Conservation (phyloP, 2,797 vertebrate species). For the Leptoclinus maculatus region DNA sequence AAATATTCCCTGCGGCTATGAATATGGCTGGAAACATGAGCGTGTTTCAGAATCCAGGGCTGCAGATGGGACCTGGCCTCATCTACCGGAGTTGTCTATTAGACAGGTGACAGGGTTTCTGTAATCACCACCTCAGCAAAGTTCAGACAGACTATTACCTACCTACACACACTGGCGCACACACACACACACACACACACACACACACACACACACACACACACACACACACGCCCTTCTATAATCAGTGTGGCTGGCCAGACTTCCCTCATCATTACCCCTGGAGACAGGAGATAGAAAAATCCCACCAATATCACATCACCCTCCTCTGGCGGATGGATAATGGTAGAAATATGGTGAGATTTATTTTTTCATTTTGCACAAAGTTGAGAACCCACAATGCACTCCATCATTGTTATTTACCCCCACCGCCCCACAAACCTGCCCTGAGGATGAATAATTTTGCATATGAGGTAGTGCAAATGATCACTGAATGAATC, state of each 20-base stretch:
- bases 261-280: conserved; percentile 75
- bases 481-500: conserved; percentile 70
- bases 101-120: conserved; percentile 65
- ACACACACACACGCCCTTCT: conserved; percentile 40
- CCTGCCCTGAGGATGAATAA: conserved; percentile 62
- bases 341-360: conserved; percentile 50
- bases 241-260: conserved; percentile 68
- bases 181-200: neutral
- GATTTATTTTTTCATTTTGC: conserved; percentile 25
- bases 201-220: conserved; percentile 22
- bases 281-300: conserved; percentile 65
- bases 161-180: neutral
- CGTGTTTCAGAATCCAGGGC: conserved; percentile 5
- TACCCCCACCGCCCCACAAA: conserved; percentile 42
- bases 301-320: conserved; percentile 58
- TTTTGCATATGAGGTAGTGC: conserved; percentile 67
- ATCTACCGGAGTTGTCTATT: conserved; percentile 61
- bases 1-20: neutral
- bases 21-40: neutral
- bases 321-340: conserved; percentile 46
- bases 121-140: conserved; percentile 73
- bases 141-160: conserved; percentile 63
- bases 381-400: conserved; percentile 52
- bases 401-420: conserved; percentile 71
- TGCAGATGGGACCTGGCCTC: conserved; percentile 35